These are phyloP conservation scores for Malurus splendens DNA, from an alignment of 2,797 vertebrate species.

Conservation along the genomic window DNA sequence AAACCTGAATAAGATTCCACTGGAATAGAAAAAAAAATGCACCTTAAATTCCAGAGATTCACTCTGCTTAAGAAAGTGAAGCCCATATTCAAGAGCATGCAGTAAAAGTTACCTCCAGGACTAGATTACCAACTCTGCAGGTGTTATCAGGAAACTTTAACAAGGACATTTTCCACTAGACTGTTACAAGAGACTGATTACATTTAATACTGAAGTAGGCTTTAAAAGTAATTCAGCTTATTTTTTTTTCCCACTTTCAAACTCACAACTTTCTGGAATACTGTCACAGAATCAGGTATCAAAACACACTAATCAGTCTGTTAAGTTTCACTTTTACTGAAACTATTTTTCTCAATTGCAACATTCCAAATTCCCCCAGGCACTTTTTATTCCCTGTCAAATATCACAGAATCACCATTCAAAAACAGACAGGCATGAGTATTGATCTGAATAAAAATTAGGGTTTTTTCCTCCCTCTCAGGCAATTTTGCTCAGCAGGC, in stretches of 20 bases:
- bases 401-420: neutral
- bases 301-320: constrained; percentile 9
- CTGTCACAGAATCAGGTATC: neutral
- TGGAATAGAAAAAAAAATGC: neutral
- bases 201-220: neutral
- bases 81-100: neutral
- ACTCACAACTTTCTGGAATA: neutral
- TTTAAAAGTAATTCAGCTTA: neutral
- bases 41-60: neutral
- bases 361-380: constrained; percentile 5
- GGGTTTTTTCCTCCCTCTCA: neutral
- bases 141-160: neutral
- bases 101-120: neutral
- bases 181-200: neutral
- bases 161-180: neutral
- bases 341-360: neutral
- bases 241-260: neutral
- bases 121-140: neutral
- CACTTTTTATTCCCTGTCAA: constrained; percentile 36
- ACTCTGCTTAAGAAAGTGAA: neutral
- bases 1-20: neutral
- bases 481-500: neutral
- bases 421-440: neutral
- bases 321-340: neutral
- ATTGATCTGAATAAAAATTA: constrained; percentile 21